Percentiles rank a stretch among this genome's conserved stretches.
Evolutionary conservation across 2,797 vertebrate species (phyloP).

Genomic region (Sorex maritimensis): DNA sequence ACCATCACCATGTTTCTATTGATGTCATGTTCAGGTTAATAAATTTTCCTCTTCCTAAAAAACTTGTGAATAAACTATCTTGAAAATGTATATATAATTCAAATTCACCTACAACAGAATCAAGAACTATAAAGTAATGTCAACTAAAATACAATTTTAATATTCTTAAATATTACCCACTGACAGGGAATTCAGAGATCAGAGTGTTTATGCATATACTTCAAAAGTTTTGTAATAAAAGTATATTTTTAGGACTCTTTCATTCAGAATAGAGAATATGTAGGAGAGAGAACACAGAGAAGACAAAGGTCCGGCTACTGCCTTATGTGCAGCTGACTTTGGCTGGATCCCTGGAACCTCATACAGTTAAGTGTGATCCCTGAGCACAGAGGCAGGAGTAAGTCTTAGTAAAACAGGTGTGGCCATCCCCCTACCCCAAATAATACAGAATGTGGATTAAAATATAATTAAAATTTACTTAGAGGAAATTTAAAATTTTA

Average conservation of each 20-base stretch:
- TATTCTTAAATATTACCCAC: background rate
- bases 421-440: too few species aligned
- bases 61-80: constrained; percentile 52
- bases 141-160: constrained; percentile 31
- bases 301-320: background rate
- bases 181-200: too few species aligned
- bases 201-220: too few species aligned
- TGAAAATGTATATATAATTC: constrained; percentile 37
- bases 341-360: too few species aligned
- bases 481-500: constrained; percentile 31
- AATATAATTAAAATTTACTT: constrained; percentile 49
- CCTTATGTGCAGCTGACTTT: too few species aligned
- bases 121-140: constrained; percentile 10
- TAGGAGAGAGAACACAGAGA: background rate
- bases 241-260: constrained; percentile 17
- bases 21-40: constrained; percentile 2
- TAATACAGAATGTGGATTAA: constrained; percentile 14
- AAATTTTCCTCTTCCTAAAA: constrained; percentile 28
- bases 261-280: background rate
- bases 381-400: too few species aligned
- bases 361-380: too few species aligned
- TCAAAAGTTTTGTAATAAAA: constrained; percentile 45
- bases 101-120: constrained; percentile 53
- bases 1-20: background rate
- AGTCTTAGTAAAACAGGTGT: too few species aligned